These are phyloP conservation scores for Syngnathus rostellatus DNA, from an alignment of 2,797 vertebrate species.

Conservation along the genomic window DNA sequence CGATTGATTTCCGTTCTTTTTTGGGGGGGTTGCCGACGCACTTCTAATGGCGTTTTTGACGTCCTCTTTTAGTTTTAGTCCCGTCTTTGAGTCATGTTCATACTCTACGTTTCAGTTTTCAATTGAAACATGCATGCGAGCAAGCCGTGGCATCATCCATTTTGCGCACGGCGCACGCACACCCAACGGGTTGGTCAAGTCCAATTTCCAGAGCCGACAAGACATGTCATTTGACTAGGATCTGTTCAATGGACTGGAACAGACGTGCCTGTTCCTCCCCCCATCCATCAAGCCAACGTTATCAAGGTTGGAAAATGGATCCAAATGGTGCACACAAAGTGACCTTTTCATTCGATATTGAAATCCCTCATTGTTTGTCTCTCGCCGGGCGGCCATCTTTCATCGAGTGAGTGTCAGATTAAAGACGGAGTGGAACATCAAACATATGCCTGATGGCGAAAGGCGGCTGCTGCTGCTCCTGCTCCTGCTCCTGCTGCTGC, in stretches of 20 bases:
- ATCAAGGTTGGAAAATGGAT: neutral
- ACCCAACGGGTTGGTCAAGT: neutral
- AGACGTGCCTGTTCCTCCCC: neutral
- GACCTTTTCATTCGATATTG: neutral
- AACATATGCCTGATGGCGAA: conserved; percentile 25
- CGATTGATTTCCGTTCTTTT: too few relatives aligned
- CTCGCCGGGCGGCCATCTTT: conserved; percentile 25
- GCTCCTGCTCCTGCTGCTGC: too few relatives aligned
- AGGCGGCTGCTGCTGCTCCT: too few relatives aligned
- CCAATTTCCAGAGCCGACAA: neutral
- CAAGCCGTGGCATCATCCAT: too few relatives aligned
- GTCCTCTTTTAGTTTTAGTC: too few relatives aligned
- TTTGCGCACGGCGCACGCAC: neutral
- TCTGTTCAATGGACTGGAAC: neutral
- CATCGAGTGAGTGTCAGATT: conserved; percentile 23
- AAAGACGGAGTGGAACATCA: conserved; percentile 53
- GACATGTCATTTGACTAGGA: neutral
- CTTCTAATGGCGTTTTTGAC: too few relatives aligned
- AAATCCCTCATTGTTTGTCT: neutral
- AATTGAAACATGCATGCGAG: too few relatives aligned
- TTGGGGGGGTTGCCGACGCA: too few relatives aligned
- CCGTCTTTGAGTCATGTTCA: too few relatives aligned
- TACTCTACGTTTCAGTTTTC: too few relatives aligned
- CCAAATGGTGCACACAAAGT: neutral
- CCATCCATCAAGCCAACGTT: neutral